These are phyloP conservation scores for Microplitis deprimator DNA, from an alignment of 2,888 invertebrate genomes.

Conservation along the genomic window DNA sequence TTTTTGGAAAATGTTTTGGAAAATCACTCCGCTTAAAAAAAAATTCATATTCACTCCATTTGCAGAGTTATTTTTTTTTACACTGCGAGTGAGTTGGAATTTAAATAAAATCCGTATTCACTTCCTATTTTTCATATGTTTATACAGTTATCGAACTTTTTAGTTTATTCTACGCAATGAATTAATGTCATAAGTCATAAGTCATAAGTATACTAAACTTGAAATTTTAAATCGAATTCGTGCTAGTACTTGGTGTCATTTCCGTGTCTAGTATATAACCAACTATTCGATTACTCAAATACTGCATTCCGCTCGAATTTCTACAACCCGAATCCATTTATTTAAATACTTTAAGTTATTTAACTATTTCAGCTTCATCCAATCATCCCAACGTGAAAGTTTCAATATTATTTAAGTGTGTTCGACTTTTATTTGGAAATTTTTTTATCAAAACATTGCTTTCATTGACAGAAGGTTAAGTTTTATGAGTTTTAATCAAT, in stretches of 20 bases:
- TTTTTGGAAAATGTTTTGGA: too few relatives aligned
- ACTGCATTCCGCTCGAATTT: not conserved
- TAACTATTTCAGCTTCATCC: not conserved
- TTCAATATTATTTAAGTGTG: not conserved
- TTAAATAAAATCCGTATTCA: not conserved
- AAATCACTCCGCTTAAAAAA: too few relatives aligned
- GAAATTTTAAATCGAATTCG: slow-evolving; percentile 33
- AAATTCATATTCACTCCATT: too few relatives aligned
- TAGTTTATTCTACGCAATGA: not conserved
- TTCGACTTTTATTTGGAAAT: too few relatives aligned
- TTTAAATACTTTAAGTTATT: not conserved
- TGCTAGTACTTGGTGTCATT: slow-evolving; percentile 27
- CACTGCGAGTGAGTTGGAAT: not conserved
- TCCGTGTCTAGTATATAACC: not conserved
- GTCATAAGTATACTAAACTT: slow-evolving; percentile 2
- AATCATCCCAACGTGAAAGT: not conserved
- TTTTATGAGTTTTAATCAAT: too few relatives aligned
- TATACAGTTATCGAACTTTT: not conserved
- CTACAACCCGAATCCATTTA: not conserved
- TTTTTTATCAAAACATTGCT: too few relatives aligned
- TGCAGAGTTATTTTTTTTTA: too few relatives aligned
- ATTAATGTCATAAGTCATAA: not conserved
- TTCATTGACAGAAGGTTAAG: too few relatives aligned
- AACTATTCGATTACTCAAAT: not conserved
- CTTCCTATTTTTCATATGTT: not conserved